phyloP scores from a whole-genome alignment of 2,888 invertebrate species.

The Cerceris ruficornis region DNA sequence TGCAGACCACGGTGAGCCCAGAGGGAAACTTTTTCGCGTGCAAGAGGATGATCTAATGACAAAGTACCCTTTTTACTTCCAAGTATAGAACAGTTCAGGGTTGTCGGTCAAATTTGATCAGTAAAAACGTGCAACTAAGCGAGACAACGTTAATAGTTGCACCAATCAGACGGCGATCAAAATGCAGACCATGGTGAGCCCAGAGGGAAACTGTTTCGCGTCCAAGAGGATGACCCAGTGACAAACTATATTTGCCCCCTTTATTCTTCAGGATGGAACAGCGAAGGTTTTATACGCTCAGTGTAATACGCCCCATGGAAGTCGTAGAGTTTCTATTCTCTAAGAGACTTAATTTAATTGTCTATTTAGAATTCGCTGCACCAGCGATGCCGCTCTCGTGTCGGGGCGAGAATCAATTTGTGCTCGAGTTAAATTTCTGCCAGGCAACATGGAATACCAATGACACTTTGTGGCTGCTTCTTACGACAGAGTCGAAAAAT shows the following conservation, averaged over 20 bases:
- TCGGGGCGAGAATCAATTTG: conserved; percentile 13
- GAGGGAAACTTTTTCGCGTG: no score
- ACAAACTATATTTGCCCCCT: conserved; percentile 5
- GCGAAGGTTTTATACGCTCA: background rate
- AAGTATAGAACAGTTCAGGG: background rate
- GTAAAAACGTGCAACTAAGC: no score
- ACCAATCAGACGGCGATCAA: background rate
- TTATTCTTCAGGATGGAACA: background rate
- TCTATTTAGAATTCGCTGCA: conserved; percentile 19
- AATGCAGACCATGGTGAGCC: background rate
- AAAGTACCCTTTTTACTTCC: no score
- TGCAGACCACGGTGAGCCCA: no score
- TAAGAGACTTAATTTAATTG: conserved; percentile 20
- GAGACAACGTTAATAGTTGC: background rate
- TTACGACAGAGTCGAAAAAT: no score
- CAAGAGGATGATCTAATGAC: no score
- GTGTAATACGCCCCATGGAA: no score
- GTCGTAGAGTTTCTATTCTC: conserved; percentile 11
- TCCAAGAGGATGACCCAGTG: background rate
- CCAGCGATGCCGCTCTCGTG: conserved; percentile 6
- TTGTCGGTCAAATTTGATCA: no score
- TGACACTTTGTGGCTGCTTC: no score
- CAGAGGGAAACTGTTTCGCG: background rate
- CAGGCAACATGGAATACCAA: background rate
- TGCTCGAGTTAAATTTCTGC: conserved; percentile 1